Base-by-base conservation (phyloP, 2,797 vertebrate species). In the Odontamblyopus rebecca region DNA sequence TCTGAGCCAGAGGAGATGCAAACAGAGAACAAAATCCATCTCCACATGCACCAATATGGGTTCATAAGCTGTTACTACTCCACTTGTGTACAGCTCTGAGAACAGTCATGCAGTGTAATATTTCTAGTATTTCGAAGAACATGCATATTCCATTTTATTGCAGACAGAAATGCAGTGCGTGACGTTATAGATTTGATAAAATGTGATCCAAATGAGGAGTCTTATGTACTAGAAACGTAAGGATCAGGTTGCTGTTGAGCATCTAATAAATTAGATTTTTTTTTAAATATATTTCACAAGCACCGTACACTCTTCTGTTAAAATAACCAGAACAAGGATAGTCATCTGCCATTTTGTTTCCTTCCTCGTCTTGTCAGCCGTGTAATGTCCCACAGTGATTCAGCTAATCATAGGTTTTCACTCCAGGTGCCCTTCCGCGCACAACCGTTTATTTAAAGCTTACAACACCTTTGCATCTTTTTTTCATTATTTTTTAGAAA, bases 11-110 rank as follows among this genome's bases (percentile, higher is more conserved):
- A 89, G 85, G 88, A 82, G 85, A 89, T 81, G 85, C 85, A 92
- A 48, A 91, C 87, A 93, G 91, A 90, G 91, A 91, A 95, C 95
- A 93, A 88, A 84, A 88, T 91, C 86, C 74, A 92, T 91, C 70
- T 44, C 54, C 66, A 77, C 60, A 48, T 81, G 79, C 72, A 85
- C 76, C 68, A 64, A 79, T 69, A 78, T 68, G 56, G 67, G 27
- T 56, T 77, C 61, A 80, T 79, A 75, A 77, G 73, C n/a, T 73
- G 61, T 72, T 73, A 85, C 78, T 67, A 74, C 70, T 70, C 23
- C 57, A 48, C 35, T 44, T 41, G 19, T 1, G 29, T 18, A 30
- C 12, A 6, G 29, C 16, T 38, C 35, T 23, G 7, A 9, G 53
- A 54, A 54, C 0, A 23, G 53, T 7, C 35, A 9, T 38, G 35